These are phyloP conservation scores for Sebastes cheni DNA, from an alignment of 2,797 vertebrate genomes.

Conservation along the genomic window DNA sequence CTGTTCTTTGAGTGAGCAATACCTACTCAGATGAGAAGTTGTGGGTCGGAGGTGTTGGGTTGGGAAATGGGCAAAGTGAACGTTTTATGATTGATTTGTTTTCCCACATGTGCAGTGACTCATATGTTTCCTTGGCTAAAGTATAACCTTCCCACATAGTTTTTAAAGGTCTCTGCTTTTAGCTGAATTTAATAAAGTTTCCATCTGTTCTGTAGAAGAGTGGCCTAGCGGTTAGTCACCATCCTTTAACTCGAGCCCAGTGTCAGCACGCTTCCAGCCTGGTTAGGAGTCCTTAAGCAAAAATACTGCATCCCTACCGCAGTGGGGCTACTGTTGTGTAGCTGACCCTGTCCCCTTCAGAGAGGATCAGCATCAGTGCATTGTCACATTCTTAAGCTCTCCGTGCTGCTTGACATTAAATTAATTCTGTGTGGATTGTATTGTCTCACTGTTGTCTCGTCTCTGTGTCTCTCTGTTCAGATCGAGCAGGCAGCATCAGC, in stretches of 20 bases:
- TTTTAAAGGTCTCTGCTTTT: conserved; percentile 25
- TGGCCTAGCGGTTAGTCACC: conserved; percentile 3
- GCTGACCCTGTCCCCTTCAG: background rate
- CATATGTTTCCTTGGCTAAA: conserved; percentile 17
- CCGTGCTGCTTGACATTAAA: background rate
- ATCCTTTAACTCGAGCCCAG: background rate
- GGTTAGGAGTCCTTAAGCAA: background rate
- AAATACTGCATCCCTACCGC: background rate
- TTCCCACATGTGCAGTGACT: conserved; percentile 4
- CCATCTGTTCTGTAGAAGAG: conserved; percentile 6
- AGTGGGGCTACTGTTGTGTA: background rate
- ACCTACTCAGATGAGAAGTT: background rate
- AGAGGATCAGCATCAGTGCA: background rate
- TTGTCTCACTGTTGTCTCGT: conserved; percentile 25
- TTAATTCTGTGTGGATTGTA: background rate
- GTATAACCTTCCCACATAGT: background rate
- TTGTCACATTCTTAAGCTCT: background rate
- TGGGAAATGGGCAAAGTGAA: background rate
- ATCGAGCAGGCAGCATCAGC: conserved; percentile 98
- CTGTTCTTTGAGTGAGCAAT: conserved; percentile 1
- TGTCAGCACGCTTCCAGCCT: background rate
- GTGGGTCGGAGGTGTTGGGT: background rate
- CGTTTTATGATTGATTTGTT: conserved; percentile 17
- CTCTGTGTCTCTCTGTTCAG: conserved; percentile 75
- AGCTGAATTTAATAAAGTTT: conserved; percentile 14